Evolutionary conservation across 2,113 vertebrate species (phyloP).

Genomic region (Tychaedon coryphoeus): DNA sequence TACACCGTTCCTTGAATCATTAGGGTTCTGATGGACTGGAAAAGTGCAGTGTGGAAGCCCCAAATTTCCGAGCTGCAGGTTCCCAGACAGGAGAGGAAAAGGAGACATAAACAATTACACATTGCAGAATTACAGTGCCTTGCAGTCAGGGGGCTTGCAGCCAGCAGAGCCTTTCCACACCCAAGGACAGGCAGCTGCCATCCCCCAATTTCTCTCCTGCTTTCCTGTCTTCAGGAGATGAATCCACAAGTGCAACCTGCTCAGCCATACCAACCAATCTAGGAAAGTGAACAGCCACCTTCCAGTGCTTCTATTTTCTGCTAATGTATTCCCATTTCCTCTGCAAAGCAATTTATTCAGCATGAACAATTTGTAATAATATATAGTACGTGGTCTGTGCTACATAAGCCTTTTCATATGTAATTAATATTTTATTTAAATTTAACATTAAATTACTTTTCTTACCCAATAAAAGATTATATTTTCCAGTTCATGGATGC

Average conservation of each 20-base stretch:
- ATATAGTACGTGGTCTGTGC: neutral
- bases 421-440: slow-evolving; percentile 56
- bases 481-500: slow-evolving; percentile 58
- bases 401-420: neutral
- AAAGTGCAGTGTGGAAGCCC: neutral
- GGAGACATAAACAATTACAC: neutral
- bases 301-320: neutral
- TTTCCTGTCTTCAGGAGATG: neutral
- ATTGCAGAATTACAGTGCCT: neutral
- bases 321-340: neutral
- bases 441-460: slow-evolving; percentile 46
- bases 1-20: neutral
- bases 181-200: neutral
- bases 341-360: slow-evolving; percentile 32
- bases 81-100: neutral
- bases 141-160: neutral
- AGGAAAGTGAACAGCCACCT: neutral
- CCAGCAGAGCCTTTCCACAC: neutral
- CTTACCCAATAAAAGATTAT: slow-evolving; percentile 4
- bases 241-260: neutral
- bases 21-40: neutral
- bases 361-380: slow-evolving; percentile 9
- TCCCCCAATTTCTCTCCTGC: neutral
- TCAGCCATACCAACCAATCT: neutral
- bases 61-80: neutral